Percentiles rank a stretch among this genome's conserved stretches.
These are phyloP conservation scores for Bolborhynchus lineola DNA, from an alignment of 2,113 vertebrate genomes.

Conservation along the genomic window DNA sequence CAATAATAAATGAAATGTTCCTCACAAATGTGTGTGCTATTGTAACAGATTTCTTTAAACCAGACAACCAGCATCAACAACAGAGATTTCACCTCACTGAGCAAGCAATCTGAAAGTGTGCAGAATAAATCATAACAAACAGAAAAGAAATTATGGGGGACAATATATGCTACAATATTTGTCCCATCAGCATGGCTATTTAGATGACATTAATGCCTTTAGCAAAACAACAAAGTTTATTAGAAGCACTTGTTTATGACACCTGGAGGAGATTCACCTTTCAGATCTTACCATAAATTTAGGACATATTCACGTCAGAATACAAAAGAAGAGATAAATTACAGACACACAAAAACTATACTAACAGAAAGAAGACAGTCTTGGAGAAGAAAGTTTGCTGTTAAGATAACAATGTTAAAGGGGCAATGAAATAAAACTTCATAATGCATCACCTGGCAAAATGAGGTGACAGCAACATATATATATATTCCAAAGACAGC, in stretches of 20 bases:
- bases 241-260: not conserved
- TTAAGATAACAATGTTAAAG: not conserved
- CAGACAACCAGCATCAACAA: not conserved
- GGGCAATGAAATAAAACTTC: not conserved
- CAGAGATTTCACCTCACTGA: not conserved
- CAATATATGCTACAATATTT: not conserved
- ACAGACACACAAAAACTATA: not conserved
- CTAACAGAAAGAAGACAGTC: not conserved
- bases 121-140: not conserved
- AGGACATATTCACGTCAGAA: not conserved
- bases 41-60: not conserved
- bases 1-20: not conserved
- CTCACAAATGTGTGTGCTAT: not conserved
- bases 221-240: not conserved
- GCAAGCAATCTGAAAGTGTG: not conserved
- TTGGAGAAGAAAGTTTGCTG: not conserved
- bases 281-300: not conserved
- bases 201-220: not conserved
- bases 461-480: not conserved
- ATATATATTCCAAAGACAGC: slow-evolving; percentile 11
- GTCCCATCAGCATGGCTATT: not conserved
- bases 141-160: not conserved
- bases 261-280: not conserved
- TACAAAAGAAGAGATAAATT: not conserved
- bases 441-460: slow-evolving; percentile 26